Evolutionary conservation across 2,113 vertebrate species (phyloP).

Genomic region (Gnathonemus echidnorhynchus): DNA sequence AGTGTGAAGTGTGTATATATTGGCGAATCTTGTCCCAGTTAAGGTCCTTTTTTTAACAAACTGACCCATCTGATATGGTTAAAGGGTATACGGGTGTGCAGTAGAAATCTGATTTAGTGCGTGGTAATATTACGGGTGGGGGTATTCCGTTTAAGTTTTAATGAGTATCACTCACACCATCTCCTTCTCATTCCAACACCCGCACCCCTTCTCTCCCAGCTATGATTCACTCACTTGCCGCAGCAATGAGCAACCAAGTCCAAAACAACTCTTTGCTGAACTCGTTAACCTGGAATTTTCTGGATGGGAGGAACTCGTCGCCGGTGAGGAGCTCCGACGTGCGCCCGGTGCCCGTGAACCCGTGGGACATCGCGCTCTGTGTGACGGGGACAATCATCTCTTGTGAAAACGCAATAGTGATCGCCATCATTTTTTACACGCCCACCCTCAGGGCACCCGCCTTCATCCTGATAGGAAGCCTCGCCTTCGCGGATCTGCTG

Average conservation of each 20-base stretch:
- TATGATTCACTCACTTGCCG: conserved; percentile 69
- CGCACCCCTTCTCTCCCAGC: conserved; percentile 42
- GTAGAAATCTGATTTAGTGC: not conserved
- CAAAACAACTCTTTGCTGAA: conserved; percentile 24
- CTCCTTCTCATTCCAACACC: not conserved
- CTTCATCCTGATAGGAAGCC: conserved; percentile 79
- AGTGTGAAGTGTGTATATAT: not conserved
- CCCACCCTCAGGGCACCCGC: conserved; percentile 73
- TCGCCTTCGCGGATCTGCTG: conserved; percentile 77
- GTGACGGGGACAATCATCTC: conserved; percentile 80
- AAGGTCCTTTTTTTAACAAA: not conserved
- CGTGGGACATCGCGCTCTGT: conserved; percentile 81
- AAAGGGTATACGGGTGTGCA: not conserved
- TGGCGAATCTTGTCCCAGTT: not conserved
- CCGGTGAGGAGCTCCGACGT: conserved; percentile 42
- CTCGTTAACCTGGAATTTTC: conserved; percentile 46
- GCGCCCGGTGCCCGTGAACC: conserved; percentile 54
- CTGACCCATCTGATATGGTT: not conserved
- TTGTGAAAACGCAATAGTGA: conserved; percentile 80
- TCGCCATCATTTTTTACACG: conserved; percentile 80
- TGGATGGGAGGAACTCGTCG: conserved; percentile 47
- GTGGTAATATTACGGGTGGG: not conserved
- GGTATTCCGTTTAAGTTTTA: conserved; percentile 20
- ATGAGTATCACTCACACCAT: conserved; percentile 14
- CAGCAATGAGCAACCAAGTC: conserved; percentile 56